These are phyloP conservation scores for Jaculus jaculus DNA, from an alignment of 2,113 vertebrate species.

Conservation along the genomic window DNA sequence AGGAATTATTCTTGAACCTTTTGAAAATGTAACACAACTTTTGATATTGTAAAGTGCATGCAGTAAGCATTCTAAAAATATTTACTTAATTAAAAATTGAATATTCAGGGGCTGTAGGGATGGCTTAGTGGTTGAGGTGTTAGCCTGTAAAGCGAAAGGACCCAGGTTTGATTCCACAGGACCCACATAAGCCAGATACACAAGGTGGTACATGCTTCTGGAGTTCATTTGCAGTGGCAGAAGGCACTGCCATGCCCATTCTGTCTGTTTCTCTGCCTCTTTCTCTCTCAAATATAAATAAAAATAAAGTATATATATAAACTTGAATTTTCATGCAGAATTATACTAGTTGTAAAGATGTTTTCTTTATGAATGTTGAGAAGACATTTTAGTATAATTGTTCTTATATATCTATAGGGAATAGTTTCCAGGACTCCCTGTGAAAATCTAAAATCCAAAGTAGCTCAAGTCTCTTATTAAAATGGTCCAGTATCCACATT, in stretches of 20 bases:
- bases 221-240: too few relatives aligned
- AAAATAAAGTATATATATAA: too few relatives aligned
- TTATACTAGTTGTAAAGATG: constrained; percentile 25
- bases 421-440: background rate
- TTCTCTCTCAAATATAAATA: too few relatives aligned
- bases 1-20: constrained; percentile 30
- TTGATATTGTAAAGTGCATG: background rate
- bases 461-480: background rate
- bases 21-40: background rate
- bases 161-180: too few relatives aligned
- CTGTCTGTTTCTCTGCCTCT: too few relatives aligned
- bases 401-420: background rate
- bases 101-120: too few relatives aligned
- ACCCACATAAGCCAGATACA: too few relatives aligned
- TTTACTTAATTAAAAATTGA: constrained; percentile 32
- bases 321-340: constrained; percentile 21
- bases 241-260: too few relatives aligned
- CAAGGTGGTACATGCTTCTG: too few relatives aligned
- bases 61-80: constrained; percentile 43
- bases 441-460: background rate
- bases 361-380: background rate
- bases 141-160: too few relatives aligned
- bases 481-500: background rate
- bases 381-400: constrained; percentile 26
- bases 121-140: too few relatives aligned